phyloP scores from a whole-genome alignment of 2,888 invertebrate species.

The Epinotia brunnichana region DNA sequence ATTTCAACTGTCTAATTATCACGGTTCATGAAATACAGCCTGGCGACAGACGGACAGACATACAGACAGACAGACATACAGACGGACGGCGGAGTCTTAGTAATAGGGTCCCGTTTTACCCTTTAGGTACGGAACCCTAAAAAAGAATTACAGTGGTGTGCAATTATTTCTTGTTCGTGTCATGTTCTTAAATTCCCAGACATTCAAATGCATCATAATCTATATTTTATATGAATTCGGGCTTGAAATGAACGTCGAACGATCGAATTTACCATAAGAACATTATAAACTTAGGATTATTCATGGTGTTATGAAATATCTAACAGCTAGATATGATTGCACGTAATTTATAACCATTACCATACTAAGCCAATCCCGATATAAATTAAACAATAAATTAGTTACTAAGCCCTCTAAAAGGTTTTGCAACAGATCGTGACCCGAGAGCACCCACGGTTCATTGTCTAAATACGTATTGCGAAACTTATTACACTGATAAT shows the following conservation, averaged over 20 bases:
- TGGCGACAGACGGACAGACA: too few species aligned
- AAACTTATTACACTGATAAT: slow-evolving; percentile 34
- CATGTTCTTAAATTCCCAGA: too few species aligned
- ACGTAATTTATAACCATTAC: slow-evolving; percentile 34
- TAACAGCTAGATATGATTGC: slow-evolving; percentile 27
- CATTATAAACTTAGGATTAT: slow-evolving; percentile 11
- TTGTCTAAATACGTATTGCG: slow-evolving; percentile 49
- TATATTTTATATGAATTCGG: not conserved
- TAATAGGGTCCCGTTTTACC: too few species aligned
- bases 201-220: too few species aligned
- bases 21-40: too few species aligned
- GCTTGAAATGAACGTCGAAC: not conserved
- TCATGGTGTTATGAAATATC: slow-evolving; percentile 16
- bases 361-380: slow-evolving; percentile 34
- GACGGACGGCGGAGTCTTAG: too few species aligned
- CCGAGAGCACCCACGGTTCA: slow-evolving; percentile 51
- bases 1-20: too few species aligned
- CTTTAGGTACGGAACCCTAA: too few species aligned
- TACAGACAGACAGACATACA: too few species aligned
- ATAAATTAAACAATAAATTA: slow-evolving; percentile 43
- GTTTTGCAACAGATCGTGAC: slow-evolving; percentile 48
- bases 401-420: slow-evolving; percentile 38
- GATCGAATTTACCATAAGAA: not conserved
- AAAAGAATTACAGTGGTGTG: too few species aligned
- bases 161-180: too few species aligned